Evolutionary conservation across 2,113 vertebrate genomes (phyloP).

Genomic region (Fukomys damarensis): DNA sequence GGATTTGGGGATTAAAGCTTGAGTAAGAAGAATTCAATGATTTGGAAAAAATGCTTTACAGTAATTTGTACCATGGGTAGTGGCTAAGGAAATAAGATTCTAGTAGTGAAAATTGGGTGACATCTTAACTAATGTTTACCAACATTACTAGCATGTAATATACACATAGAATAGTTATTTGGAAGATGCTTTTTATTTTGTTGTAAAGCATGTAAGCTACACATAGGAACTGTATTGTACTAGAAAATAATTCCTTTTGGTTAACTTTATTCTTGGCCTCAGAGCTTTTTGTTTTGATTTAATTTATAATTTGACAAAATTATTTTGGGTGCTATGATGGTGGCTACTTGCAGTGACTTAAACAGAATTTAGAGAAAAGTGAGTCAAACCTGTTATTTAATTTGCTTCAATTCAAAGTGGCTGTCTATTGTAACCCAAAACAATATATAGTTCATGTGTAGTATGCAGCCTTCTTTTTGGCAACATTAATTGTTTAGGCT

Average conservation of each 20-base stretch:
- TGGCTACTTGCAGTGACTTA: neutral
- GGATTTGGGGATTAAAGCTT: neutral
- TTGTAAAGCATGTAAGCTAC: neutral
- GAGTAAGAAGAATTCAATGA: neutral
- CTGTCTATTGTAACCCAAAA: neutral
- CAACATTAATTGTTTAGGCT: neutral
- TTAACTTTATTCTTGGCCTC: neutral
- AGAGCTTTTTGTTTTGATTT: constrained; percentile 21
- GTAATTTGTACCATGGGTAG: neutral
- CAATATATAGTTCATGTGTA: neutral
- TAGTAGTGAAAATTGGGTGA: neutral
- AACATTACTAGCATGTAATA: neutral
- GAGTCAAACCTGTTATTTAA: neutral
- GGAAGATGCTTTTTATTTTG: neutral
- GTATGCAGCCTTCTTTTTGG: neutral
- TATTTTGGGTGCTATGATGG: neutral
- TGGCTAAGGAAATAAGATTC: neutral
- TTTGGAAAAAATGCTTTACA: neutral
- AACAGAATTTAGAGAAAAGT: neutral
- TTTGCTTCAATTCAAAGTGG: neutral
- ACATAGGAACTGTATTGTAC: constrained; percentile 58
- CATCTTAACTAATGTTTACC: neutral
- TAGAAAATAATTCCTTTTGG: neutral
- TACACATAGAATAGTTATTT: neutral
- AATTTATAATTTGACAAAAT: constrained; percentile 20